Evolutionary conservation across 2,888 invertebrate species (phyloP).

Genomic region (Uloborus plumipes): DNA sequence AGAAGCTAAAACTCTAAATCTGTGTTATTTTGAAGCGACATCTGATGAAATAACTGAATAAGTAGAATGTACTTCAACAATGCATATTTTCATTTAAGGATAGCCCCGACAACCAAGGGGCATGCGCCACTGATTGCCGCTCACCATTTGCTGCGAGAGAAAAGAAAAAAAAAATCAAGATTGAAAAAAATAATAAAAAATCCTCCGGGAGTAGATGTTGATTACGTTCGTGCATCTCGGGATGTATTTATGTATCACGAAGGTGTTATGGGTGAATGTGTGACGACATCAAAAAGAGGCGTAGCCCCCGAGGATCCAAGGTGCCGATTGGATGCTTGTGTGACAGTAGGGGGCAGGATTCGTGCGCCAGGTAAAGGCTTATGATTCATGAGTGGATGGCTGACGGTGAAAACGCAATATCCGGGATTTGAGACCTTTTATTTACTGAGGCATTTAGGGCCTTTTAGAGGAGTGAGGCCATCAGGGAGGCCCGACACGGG

Average conservation of each 20-base stretch:
- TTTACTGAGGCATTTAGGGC: conserved; percentile 9
- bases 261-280: conserved; percentile 40
- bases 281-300: conserved; percentile 15
- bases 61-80: too few species aligned
- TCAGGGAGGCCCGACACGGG: background rate
- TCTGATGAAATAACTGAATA: too few species aligned
- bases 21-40: too few species aligned
- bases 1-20: too few species aligned
- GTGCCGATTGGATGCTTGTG: conserved; percentile 38
- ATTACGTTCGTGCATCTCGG: conserved; percentile 21
- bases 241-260: conserved; percentile 27
- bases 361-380: conserved; percentile 35
- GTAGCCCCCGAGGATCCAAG: background rate
- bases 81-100: too few species aligned
- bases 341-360: conserved; percentile 35
- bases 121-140: conserved; percentile 50
- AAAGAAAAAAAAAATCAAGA: background rate
- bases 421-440: conserved; percentile 25
- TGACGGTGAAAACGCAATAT: conserved; percentile 17
- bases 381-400: conserved; percentile 52
- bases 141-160: conserved; percentile 23
- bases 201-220: conserved; percentile 20
- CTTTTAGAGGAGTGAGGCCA: background rate
- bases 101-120: background rate
- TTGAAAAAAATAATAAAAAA: background rate